Base-by-base conservation (phyloP, 2,113 vertebrate species). In the Micronycteris hirsuta region DNA sequence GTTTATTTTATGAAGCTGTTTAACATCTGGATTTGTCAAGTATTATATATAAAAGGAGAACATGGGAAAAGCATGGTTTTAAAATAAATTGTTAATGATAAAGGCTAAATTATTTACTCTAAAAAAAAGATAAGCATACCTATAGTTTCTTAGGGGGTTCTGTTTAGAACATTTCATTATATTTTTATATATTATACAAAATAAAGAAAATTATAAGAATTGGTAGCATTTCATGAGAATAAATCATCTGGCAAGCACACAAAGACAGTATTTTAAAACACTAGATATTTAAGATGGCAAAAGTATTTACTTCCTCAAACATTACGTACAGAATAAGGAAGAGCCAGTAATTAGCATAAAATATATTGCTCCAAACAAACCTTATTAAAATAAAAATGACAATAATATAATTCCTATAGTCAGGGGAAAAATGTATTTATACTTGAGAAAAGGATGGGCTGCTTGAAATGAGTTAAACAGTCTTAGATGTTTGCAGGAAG, bases 21-120 rank as follows among this genome's bases (percentile, higher is more conserved):
- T 95, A 87, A 91, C 96, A 85, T 78, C 81, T 85, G 82, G 20
- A 85, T 36, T 74, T 86, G 33, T 87, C 82, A 93, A 89, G 38
- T 58, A 52, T 49, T 56, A 76, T 58, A 31, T 52, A 56, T 49
- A 71, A 87, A 90, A 20, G 28, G 58, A 74, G 65, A 14, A 54
- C 52, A 84, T 6, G 36, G 33, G 71, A 28, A 6, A 95, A 31
- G 36, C 1, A 93, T 19, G 1, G 17, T 91, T 95, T 87, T 52
- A 93, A n/a, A n/a, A 86, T 38, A 0, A 80, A 85, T 31, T 82
- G 87, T 89, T 87, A 71, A 47, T 77, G 36, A 76, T 82, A 92
- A 95, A 92, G 15, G 20, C 20, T 77, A 86, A 67, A 65, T 61
- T 87, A 83, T 86, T 94, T 96, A 89, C 85, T 43, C 4, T 89